Evolutionary conservation across 53 echinoderm and acorn worm species (phyloP).

Genomic region (Hippasteria phrygiana): DNA sequence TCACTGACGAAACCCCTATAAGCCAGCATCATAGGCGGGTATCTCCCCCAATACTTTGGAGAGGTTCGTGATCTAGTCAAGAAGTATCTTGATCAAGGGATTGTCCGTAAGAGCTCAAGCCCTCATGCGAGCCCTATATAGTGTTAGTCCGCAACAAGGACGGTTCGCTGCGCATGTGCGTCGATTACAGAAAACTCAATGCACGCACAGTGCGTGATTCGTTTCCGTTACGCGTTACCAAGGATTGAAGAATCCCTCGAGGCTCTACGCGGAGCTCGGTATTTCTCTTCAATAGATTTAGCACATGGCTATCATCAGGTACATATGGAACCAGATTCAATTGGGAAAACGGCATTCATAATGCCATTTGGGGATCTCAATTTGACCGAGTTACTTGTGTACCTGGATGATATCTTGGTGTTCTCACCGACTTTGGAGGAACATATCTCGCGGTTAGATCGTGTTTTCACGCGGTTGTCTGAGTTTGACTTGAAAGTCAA

Average conservation of each 20-base stretch:
- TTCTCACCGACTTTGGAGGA: constrained; percentile 37
- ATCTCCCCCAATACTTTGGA: no score
- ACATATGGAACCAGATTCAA: not conserved
- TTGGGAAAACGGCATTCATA: not conserved
- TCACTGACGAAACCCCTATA: no score
- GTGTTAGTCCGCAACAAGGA: constrained; percentile 36
- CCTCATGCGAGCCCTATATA: constrained; percentile 1
- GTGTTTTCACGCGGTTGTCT: constrained; percentile 38
- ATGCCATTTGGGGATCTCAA: no score
- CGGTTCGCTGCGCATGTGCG: not conserved
- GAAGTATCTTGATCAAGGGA: not conserved
- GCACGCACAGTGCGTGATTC: not conserved
- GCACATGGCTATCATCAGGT: constrained; percentile 6
- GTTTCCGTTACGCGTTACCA: not conserved
- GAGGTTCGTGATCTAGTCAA: no score
- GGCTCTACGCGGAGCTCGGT: constrained; percentile 23
- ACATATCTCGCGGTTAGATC: constrained; percentile 39
- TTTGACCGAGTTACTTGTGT: no score
- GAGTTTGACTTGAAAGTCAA: constrained; percentile 65
- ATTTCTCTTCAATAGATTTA: constrained; percentile 16
- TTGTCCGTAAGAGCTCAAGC: not conserved
- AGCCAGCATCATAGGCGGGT: no score
- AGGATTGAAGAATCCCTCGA: not conserved
- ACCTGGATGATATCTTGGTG: constrained; percentile 66
- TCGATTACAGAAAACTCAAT: constrained; percentile 29